phyloP scores from a whole-genome alignment of 2,113 vertebrate species.

The Petroica traversi region DNA sequence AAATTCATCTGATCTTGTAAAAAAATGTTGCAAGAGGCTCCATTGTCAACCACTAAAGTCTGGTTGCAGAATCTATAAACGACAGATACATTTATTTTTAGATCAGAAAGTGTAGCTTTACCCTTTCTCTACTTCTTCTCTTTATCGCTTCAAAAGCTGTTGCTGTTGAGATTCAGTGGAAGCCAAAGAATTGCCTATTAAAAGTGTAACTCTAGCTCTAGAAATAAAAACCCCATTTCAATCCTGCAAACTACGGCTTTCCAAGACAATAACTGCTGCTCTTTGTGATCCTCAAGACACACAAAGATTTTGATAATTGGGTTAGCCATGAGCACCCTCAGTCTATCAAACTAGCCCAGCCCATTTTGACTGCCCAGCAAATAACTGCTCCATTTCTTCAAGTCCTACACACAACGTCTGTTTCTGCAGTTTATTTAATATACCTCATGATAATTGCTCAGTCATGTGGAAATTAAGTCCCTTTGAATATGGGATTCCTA shows the following conservation, averaged over 20 bases:
- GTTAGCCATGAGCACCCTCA: not conserved
- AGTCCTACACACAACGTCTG: not conserved
- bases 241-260: not conserved
- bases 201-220: not conserved
- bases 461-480: not conserved
- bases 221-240: not conserved
- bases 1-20: not conserved
- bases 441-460: not conserved
- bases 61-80: not conserved
- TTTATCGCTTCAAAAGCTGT: not conserved
- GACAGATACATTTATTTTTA: not conserved
- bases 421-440: not conserved
- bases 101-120: not conserved
- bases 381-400: not conserved
- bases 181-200: not conserved
- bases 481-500: not conserved
- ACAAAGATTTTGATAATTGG: not conserved
- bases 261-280: not conserved
- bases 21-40: not conserved
- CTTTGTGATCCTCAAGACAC: not conserved
- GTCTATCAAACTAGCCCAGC: not conserved
- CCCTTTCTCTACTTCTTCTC: not conserved
- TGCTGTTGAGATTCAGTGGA: not conserved
- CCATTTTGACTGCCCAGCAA: not conserved
- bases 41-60: not conserved